Conservation (phyloP, 2,888 invertebrate species). For the Steromphala cineraria region DNA sequence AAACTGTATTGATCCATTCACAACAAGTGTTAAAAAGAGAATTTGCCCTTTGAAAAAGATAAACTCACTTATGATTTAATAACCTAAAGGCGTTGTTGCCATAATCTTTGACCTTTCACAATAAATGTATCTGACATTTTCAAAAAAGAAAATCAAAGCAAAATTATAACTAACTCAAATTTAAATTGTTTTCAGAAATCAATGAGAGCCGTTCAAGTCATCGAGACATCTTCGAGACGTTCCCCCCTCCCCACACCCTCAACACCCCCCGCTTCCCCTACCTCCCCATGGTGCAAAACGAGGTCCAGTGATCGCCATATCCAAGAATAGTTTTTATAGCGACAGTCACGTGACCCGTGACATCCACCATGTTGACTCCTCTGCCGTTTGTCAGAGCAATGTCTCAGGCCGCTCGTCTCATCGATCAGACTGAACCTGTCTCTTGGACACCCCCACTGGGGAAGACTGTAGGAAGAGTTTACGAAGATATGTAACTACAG, state of each 20-base stretch:
- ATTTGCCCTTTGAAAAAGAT: too few relatives aligned
- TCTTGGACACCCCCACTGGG: not conserved
- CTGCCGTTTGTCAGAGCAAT: not conserved
- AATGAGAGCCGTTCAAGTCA: conserved; percentile 21
- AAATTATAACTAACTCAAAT: not conserved
- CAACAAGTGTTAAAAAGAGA: too few relatives aligned
- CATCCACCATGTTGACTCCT: not conserved
- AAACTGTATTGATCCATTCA: too few relatives aligned
- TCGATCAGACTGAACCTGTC: not conserved
- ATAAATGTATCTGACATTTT: not conserved
- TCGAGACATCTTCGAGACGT: conserved; percentile 32
- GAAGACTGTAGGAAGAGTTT: not conserved
- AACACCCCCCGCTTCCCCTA: conserved; percentile 33
- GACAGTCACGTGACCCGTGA: not conserved
- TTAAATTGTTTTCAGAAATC: conserved; percentile 1
- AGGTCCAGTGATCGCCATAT: conserved; percentile 13
- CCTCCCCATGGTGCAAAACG: conserved; percentile 27
- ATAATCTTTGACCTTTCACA: too few relatives aligned
- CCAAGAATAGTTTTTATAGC: not conserved
- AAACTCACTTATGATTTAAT: too few relatives aligned
- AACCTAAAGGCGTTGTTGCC: too few relatives aligned
- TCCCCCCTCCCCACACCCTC: conserved; percentile 23
- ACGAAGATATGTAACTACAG: not conserved
- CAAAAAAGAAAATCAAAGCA: not conserved
- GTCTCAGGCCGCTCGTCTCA: not conserved